Conservation (phyloP, 92 coral and sea anemone genomes). For the Galaxea fascicularis region DNA sequence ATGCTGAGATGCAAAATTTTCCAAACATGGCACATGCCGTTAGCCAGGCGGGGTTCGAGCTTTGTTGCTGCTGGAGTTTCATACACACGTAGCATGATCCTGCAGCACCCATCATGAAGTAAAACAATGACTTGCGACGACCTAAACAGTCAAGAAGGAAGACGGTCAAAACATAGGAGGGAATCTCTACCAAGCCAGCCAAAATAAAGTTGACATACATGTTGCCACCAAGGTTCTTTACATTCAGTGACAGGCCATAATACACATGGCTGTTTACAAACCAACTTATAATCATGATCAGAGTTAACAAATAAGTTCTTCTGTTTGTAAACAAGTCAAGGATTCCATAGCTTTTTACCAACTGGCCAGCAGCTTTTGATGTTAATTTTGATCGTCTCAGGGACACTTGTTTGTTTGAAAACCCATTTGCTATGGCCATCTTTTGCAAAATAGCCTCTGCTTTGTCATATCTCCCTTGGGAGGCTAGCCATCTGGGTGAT, state of each 20-base stretch:
- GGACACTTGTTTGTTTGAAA: slow-evolving; percentile 23
- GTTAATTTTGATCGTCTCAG: slow-evolving; percentile 5
- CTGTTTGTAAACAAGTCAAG: slow-evolving; percentile 78
- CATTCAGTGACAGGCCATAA: slow-evolving; percentile 92
- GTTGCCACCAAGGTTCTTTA: slow-evolving; percentile 93
- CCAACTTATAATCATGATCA: slow-evolving; percentile 77
- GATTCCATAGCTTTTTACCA: slow-evolving; percentile 57
- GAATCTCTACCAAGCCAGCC: slow-evolving; percentile 84
- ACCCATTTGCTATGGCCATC: slow-evolving; percentile 76
- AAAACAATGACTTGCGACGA: slow-evolving; percentile 79
- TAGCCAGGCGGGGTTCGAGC: slow-evolving; percentile 44
- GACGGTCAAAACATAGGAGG: slow-evolving; percentile 71
- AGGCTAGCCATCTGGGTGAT: slow-evolving; percentile 91
- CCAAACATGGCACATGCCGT: slow-evolving; percentile 84
- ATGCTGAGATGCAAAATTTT: slow-evolving; percentile 89
- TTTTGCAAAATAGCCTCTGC: slow-evolving; percentile 80
- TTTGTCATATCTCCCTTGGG: slow-evolving; percentile 76
- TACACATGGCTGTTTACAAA: slow-evolving; percentile 91
- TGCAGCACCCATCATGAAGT: slow-evolving; percentile 83
- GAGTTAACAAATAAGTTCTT: slow-evolving; percentile 64
- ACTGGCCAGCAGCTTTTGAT: slow-evolving; percentile 13
- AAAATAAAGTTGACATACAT: slow-evolving; percentile 84
- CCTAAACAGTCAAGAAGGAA: slow-evolving; percentile 77
- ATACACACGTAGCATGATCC: slow-evolving; percentile 78
- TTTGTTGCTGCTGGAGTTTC: slow-evolving; percentile 69